Percentiles rank a stretch among this genome's conserved stretches.
phyloP scores from a whole-genome alignment of 1,140 invertebrate species.

The Drosophila nikananu region DNA sequence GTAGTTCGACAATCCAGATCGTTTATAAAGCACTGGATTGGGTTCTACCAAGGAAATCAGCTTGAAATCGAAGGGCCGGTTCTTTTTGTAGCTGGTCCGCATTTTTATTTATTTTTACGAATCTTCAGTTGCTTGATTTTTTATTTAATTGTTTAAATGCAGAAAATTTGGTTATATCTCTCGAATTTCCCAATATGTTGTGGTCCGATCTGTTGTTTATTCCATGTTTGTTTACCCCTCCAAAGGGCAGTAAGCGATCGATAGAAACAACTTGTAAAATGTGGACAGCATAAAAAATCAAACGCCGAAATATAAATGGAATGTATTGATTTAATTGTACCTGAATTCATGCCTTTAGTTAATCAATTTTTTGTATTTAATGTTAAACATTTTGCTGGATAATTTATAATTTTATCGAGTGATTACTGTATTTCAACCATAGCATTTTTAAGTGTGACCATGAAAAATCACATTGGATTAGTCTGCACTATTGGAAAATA shows the following conservation, averaged over 20 bases:
- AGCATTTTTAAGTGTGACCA: conserved; percentile 5
- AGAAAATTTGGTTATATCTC: background rate
- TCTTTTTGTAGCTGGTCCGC: conserved; percentile 81
- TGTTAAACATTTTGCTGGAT: no score
- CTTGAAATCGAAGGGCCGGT: conserved; percentile 81
- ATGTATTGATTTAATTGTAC: background rate
- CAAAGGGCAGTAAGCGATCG: no score
- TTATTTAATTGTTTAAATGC: background rate
- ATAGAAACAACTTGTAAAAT: background rate
- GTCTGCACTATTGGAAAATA: background rate
- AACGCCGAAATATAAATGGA: background rate
- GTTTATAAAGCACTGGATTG: conserved; percentile 65
- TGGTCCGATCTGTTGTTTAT: background rate
- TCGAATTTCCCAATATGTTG: background rate
- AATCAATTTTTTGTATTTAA: no score
- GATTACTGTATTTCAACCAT: background rate
- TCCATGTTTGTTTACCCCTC: conserved; percentile 20
- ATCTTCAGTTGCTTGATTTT: background rate
- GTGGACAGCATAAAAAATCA: background rate
- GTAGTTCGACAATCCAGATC: conserved; percentile 70
- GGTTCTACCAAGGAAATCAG: conserved; percentile 75
- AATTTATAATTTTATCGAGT: background rate
- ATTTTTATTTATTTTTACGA: conserved; percentile 16
- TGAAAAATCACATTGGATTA: background rate
- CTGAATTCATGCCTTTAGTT: background rate